Conservation (phyloP, 2,888 invertebrate genomes). For the Hypsopygia costalis region DNA sequence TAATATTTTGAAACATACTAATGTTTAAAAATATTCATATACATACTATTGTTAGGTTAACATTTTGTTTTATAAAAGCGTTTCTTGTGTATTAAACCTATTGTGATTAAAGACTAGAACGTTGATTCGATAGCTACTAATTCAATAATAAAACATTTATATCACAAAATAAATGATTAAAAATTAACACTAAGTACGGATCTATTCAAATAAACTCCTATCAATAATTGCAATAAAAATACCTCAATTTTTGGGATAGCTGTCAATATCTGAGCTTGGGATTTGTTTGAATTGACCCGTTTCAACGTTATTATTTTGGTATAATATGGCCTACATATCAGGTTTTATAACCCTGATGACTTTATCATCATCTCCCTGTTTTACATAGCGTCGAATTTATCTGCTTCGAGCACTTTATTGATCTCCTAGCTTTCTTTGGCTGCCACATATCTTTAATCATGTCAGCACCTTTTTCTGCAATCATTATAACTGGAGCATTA, state of each 20-base stretch:
- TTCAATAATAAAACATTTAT: neutral
- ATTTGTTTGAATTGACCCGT: too few species aligned
- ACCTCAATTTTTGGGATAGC: too few species aligned
- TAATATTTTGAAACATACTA: too few species aligned
- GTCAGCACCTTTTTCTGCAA: slow-evolving; percentile 92
- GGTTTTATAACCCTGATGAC: slow-evolving; percentile 13
- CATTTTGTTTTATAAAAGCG: too few species aligned
- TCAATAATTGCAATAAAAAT: too few species aligned
- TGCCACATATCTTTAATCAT: slow-evolving; percentile 88
- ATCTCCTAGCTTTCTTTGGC: slow-evolving; percentile 42
- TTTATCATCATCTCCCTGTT: slow-evolving; percentile 48
- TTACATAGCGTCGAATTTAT: slow-evolving; percentile 34
- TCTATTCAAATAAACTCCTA: too few species aligned
- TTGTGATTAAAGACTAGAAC: slow-evolving; percentile 1
- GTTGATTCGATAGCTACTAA: too few species aligned
- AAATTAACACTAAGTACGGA: neutral
- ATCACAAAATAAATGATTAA: neutral
- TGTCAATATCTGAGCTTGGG: too few species aligned
- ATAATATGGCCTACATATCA: slow-evolving; percentile 27
- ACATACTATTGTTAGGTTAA: too few species aligned
- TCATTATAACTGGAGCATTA: slow-evolving; percentile 93
- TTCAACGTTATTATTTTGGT: neutral
- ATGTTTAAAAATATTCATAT: too few species aligned
- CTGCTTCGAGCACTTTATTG: slow-evolving; percentile 43
- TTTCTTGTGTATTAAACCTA: neutral